A percentile compares a stretch with the other conserved stretches of the same genome.
These are phyloP conservation scores for Drepanosiphum platanoidis DNA, from an alignment of 2,888 invertebrate genomes.

Conservation along the genomic window DNA sequence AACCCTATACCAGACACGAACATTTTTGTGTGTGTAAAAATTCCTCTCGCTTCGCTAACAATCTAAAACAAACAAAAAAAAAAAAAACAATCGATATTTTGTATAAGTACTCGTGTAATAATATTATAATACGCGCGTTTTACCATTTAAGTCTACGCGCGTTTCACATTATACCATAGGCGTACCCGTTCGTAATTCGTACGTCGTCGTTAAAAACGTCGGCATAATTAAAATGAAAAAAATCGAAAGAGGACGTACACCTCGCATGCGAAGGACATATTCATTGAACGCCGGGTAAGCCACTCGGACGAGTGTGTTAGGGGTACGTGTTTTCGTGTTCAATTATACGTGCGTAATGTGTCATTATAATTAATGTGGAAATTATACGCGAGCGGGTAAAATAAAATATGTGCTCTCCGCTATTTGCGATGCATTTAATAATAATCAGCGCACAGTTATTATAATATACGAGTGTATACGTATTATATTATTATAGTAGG, in stretches of 20 bases:
- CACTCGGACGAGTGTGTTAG: neutral
- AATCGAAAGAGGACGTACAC: neutral
- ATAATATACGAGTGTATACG: neutral
- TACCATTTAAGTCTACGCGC: too few species aligned
- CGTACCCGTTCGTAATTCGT: neutral
- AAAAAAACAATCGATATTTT: too few species aligned
- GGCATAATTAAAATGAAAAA: neutral
- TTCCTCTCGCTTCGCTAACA: too few species aligned
- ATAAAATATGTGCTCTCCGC: constrained; percentile 4
- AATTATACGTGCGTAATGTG: neutral
- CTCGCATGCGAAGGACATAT: neutral
- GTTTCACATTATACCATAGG: too few species aligned
- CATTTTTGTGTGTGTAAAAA: too few species aligned
- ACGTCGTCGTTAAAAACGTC: too few species aligned
- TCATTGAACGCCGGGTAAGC: neutral
- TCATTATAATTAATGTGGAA: constrained; percentile 28
- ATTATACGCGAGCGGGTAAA: neutral
- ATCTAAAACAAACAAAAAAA: too few species aligned
- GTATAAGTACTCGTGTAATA: too few species aligned
- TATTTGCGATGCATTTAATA: constrained; percentile 2
- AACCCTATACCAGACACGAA: too few species aligned
- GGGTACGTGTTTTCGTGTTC: neutral
- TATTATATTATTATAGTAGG: neutral
- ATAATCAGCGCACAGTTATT: neutral
- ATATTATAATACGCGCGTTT: too few species aligned